Conservation (phyloP, 2,888 invertebrate genomes). For the Pycnomerus fuliginosus region DNA sequence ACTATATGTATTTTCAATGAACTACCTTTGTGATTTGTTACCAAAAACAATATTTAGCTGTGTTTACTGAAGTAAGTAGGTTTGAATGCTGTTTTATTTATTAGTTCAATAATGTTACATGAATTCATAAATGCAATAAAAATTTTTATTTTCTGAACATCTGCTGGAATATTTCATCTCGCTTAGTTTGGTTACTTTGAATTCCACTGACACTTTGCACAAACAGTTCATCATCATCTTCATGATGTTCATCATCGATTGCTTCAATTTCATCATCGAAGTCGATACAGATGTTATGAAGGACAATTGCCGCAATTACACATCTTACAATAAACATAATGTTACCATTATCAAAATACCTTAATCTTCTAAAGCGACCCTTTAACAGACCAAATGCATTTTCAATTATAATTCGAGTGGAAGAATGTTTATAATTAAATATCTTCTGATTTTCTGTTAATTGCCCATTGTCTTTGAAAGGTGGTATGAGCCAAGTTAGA, state of each 20-base stretch:
- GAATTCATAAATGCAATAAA: background rate
- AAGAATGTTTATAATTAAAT: constrained; percentile 26
- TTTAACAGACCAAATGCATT: constrained; percentile 28
- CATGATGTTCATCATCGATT: constrained; percentile 1
- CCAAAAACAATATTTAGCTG: too few relatives aligned
- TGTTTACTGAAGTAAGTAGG: too few relatives aligned
- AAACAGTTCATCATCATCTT: too few relatives aligned
- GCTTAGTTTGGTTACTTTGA: background rate
- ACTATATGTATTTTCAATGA: background rate
- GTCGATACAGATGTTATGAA: constrained; percentile 9
- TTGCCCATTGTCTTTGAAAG: constrained; percentile 26
- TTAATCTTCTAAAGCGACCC: constrained; percentile 10
- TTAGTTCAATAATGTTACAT: too few relatives aligned
- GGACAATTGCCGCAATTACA: constrained; percentile 8
- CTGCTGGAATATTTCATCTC: constrained; percentile 5
- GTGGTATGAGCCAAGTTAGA: constrained; percentile 22
- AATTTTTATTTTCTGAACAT: constrained; percentile 5
- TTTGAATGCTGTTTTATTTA: too few relatives aligned
- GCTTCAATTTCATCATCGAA: constrained; percentile 8
- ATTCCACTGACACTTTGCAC: constrained; percentile 8
- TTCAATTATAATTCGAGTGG: constrained; percentile 23
- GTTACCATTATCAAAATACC: constrained; percentile 7
- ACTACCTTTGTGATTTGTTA: too few relatives aligned
- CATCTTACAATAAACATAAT: constrained; percentile 7
- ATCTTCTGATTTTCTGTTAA: constrained; percentile 19